Base-by-base conservation (phyloP, 1,140 invertebrate species). In the Caenorhabditis brenneri region DNA sequence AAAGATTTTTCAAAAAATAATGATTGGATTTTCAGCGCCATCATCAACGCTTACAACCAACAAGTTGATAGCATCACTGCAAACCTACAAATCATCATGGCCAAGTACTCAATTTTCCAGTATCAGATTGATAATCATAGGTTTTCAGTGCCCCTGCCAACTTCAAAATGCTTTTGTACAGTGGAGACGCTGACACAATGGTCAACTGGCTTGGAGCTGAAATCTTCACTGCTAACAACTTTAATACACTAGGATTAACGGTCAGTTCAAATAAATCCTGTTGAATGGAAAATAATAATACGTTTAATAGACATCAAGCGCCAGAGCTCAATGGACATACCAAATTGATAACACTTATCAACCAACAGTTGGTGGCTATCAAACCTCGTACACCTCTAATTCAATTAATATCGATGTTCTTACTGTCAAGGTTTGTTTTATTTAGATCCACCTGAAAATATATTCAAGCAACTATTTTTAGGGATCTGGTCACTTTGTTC, bases 401-500 rank as follows among this genome's bases (percentile, higher is more conserved):
- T 36, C 36, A 7, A 60, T 81, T 19, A 81, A 74, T 19, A 46
- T 85, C 29, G 84, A 85, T 60, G 80, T 85, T 29, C 22, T 85
- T 12, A 85, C 84, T 24, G 84, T 85, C 10, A 85, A 85, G 84
- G 82, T 79, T 36, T 31, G 22, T 15, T 48, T 82, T 51, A 12
- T 46, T 29, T 19, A 29, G 2, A 29, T 19, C 19, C 2, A 15
- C 36, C 12, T 53, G 4, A 7, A 33, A 55, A 29, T 3, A n/a
- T n/a, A n/a, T n/a, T n/a, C n/a, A 22, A 81, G n/a, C 7, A 39
- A 24, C 12, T 69, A 6, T 36, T 65, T 74, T 24, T n/a, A 92
- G 89, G 92, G 92, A 24, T 90, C 92, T 83, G 93, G 93, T 81
- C 93, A 93, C 88, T 93, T 93, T 92, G 93, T 93, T 1, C 93